phyloP scores from a whole-genome alignment of 2,797 vertebrate genomes.

The Gouania willdenowi region DNA sequence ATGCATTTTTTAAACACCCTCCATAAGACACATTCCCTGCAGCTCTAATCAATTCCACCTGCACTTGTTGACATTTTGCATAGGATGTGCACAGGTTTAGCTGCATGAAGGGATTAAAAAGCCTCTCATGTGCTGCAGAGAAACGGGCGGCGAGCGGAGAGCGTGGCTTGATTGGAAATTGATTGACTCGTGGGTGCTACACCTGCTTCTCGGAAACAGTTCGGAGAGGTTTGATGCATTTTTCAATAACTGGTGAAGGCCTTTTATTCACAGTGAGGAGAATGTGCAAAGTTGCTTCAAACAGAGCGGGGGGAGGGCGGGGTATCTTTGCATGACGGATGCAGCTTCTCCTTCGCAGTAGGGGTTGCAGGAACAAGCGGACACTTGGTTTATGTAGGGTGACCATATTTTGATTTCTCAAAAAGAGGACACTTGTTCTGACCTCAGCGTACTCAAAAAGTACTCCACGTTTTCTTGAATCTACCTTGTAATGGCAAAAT shows the following conservation, averaged over 20 bases:
- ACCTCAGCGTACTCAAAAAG: no score
- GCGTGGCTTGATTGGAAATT: conserved; percentile 59
- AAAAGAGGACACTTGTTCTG: no score
- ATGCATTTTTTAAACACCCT: conserved; percentile 34
- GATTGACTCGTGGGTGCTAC: conserved; percentile 59
- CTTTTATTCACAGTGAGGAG: conserved; percentile 15
- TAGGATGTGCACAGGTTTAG: conserved; percentile 35
- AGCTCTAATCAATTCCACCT: conserved; percentile 45
- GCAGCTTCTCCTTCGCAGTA: conserved; percentile 59
- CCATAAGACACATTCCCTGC: conserved; percentile 20
- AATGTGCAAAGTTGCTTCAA: conserved; percentile 64
- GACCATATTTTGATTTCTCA: no score
- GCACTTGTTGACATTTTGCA: conserved; percentile 34
- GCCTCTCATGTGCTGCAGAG: conserved; percentile 47
- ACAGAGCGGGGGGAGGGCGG: conserved; percentile 38
- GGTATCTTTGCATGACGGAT: conserved; percentile 73
- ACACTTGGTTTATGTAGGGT: conserved; percentile 20
- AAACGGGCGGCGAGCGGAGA: conserved; percentile 34
- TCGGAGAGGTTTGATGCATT: conserved; percentile 29
- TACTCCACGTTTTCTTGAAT: no score
- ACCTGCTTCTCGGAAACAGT: conserved; percentile 59
- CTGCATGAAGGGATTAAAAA: conserved; percentile 56
- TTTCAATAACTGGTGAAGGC: conserved; percentile 32
- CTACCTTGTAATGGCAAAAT: no score
- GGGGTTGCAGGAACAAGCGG: conserved; percentile 25